These are phyloP conservation scores for Drosophila teissieri DNA, from an alignment of 1,140 invertebrate genomes.

Conservation along the genomic window DNA sequence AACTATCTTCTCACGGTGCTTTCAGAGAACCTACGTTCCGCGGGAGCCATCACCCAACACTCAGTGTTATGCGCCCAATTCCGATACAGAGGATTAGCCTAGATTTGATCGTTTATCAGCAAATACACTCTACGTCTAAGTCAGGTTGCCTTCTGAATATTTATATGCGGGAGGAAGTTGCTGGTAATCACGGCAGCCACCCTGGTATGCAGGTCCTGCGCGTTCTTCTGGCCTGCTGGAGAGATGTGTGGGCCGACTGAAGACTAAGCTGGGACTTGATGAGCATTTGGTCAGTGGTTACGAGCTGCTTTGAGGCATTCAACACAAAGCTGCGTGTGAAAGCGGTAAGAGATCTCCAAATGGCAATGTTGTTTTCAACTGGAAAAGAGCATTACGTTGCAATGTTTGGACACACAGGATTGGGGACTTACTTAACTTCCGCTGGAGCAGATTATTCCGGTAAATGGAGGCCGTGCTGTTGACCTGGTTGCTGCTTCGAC, in stretches of 20 bases:
- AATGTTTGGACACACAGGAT: too few species aligned
- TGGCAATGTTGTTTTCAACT: slow-evolving; percentile 77
- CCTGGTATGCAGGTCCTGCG: slow-evolving; percentile 52
- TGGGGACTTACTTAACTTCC: slow-evolving; percentile 67
- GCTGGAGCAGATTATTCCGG: slow-evolving; percentile 71
- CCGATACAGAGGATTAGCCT: slow-evolving; percentile 86
- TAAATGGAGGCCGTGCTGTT: slow-evolving; percentile 59
- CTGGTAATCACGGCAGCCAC: slow-evolving; percentile 56
- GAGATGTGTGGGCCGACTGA: slow-evolving; percentile 65
- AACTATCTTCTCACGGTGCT: slow-evolving; percentile 87
- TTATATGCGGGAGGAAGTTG: slow-evolving; percentile 63
- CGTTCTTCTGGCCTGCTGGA: slow-evolving; percentile 68
- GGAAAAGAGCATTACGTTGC: neutral
- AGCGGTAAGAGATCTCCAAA: slow-evolving; percentile 58
- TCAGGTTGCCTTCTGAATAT: slow-evolving; percentile 33
- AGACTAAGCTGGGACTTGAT: slow-evolving; percentile 77
- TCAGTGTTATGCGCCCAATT: slow-evolving; percentile 87
- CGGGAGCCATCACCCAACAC: slow-evolving; percentile 85
- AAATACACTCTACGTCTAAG: slow-evolving; percentile 18
- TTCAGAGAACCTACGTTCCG: slow-evolving; percentile 88
- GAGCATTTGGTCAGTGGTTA: slow-evolving; percentile 73
- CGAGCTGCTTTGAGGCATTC: slow-evolving; percentile 70
- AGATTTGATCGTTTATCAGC: slow-evolving; percentile 65
- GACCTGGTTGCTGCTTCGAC: slow-evolving; percentile 24
- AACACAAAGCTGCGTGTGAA: slow-evolving; percentile 64